Evolutionary conservation across 2,888 invertebrate genomes (phyloP).

Genomic region (Platycnemis pennipes): DNA sequence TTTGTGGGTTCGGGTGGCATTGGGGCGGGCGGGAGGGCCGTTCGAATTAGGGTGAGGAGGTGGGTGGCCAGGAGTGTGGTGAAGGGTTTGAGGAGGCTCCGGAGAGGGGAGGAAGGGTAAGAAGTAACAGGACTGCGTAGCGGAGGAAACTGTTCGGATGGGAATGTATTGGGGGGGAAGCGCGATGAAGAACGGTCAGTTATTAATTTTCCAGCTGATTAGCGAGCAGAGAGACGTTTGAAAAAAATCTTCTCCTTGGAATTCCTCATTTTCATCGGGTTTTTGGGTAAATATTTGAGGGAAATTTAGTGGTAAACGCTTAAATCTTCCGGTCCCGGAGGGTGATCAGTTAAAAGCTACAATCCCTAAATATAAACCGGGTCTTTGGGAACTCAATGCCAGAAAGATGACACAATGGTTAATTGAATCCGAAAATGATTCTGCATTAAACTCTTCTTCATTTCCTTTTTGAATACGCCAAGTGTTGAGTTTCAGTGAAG

Average conservation of each 20-base stretch:
- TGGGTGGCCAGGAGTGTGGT: neutral
- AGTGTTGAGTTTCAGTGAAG: too few species aligned
- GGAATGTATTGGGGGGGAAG: neutral
- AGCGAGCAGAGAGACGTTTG: neutral
- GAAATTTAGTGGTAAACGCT: neutral
- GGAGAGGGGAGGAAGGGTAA: too few species aligned
- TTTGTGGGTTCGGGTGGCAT: neutral
- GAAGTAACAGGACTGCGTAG: too few species aligned
- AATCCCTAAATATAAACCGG: too few species aligned
- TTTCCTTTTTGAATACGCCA: too few species aligned
- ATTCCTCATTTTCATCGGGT: neutral
- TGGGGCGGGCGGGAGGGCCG: neutral
- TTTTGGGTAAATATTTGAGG: neutral
- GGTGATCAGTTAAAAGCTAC: neutral
- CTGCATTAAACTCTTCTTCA: too few species aligned
- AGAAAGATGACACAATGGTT: too few species aligned
- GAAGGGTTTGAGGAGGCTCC: neutral
- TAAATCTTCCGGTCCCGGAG: neutral
- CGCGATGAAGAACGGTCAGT: constrained; percentile 20
- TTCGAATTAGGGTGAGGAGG: neutral
- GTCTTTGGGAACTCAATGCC: too few species aligned
- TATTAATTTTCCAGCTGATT: constrained; percentile 23
- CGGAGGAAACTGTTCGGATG: neutral
- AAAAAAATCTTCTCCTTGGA: neutral
- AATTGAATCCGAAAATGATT: too few species aligned